Base-by-base conservation (phyloP, 2,113 vertebrate species). In the Odontesthes bonariensis region DNA sequence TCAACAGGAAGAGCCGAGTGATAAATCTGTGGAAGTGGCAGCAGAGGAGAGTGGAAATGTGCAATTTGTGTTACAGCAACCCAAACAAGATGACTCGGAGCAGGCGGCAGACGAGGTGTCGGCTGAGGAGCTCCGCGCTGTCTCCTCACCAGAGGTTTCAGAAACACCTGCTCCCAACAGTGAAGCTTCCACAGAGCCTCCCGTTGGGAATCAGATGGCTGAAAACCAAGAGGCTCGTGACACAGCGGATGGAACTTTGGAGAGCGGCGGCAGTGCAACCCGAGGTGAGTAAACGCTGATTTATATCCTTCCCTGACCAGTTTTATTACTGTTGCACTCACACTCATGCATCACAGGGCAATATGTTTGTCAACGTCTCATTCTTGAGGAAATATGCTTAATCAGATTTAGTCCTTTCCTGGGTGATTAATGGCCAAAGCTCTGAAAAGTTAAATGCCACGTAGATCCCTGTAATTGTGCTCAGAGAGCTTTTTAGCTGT, bases 251-350 rank as follows among this genome's bases (percentile, higher is more conserved):
- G 87, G 65, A 79, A 58, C 20, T 8, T 14, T 53, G 22, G 69
- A 69, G 44, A 66, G 23, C 58, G n/a, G 20, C 38, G 19, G 19
- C 59, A 27, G 42, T 6, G 47, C 42, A 17, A 23, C 16, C 22
- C 80, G 65, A 86, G 90, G 90, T 92, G 69, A 57, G 88, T 61
- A 44, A 86, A 77, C 60, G 2, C 27, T 62, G 66, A 86, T 84
- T 87, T 81, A 72, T 75, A 65, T 69, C 63, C 54, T 32, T 44
- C 16, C 4, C 0, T 42, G 8, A 57, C 68, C 35, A 40, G 49
- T 42, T 86, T 80, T 82, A 63, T 72, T 80, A 54, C 44, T n/a
- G 46, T 38, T 60, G 14, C 17, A 47, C 56, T 65, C 65, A 55
- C 56, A 62, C 42, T 17, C 70, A 79, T 85, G 53, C 63, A 87